A percentile compares a stretch with the other conserved stretches of the same genome.
Evolutionary conservation across 2,113 vertebrate species (phyloP).

Genomic region (Gobius niger): DNA sequence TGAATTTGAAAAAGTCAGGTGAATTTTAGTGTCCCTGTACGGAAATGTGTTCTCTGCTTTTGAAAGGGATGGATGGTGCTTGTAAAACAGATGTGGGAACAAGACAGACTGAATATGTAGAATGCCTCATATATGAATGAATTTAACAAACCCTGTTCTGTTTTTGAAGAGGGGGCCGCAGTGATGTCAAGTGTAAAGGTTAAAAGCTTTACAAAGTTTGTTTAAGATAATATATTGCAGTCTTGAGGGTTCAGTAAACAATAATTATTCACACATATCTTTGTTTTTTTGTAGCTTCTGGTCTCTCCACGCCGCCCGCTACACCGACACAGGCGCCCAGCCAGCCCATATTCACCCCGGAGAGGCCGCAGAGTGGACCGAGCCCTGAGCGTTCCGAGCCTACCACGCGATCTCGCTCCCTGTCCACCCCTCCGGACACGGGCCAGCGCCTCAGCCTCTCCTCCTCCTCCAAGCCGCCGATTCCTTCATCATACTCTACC

Average conservation of each 20-base stretch:
- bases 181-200: too few relatives aligned
- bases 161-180: too few relatives aligned
- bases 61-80: too few relatives aligned
- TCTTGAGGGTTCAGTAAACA: too few relatives aligned
- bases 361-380: constrained; percentile 81
- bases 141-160: too few relatives aligned
- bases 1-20: background rate
- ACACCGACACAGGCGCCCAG: constrained; percentile 89
- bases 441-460: constrained; percentile 82
- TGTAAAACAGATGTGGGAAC: too few relatives aligned
- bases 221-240: too few relatives aligned
- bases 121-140: background rate
- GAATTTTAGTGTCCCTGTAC: too few relatives aligned
- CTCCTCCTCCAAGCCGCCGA: constrained; percentile 75
- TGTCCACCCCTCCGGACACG: constrained; percentile 82
- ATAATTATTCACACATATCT: background rate
- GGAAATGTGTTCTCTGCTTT: too few relatives aligned
- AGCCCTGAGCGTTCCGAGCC: constrained; percentile 82
- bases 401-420: constrained; percentile 78
- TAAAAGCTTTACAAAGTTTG: too few relatives aligned
- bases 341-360: constrained; percentile 85
- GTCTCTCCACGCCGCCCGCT: constrained; percentile 86
- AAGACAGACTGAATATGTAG: too few relatives aligned
- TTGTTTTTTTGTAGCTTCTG: constrained; percentile 78
- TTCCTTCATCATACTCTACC: constrained; percentile 77